Conservation (phyloP, 2,888 invertebrate species). For the Pelosia muscerda region DNA sequence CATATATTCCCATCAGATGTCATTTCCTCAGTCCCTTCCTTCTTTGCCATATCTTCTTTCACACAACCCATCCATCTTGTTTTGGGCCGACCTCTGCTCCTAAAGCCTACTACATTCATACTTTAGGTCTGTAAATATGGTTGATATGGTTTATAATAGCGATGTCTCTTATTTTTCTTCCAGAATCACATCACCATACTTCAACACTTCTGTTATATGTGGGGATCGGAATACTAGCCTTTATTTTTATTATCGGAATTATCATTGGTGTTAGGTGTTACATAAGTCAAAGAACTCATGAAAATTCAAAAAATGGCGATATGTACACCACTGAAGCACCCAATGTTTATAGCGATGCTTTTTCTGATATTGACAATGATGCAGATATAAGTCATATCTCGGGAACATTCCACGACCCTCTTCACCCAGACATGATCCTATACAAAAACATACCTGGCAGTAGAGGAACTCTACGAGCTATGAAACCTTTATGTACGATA, state of each 20-base stretch:
- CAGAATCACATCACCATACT: constrained; percentile 55
- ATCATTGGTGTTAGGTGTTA: constrained; percentile 67
- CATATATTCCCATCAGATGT: too few species aligned
- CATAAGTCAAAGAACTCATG: constrained; percentile 58
- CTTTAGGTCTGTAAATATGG: neutral
- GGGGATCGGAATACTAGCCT: constrained; percentile 59
- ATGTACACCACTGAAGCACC: constrained; percentile 82
- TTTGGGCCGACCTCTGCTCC: too few species aligned
- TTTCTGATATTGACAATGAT: constrained; percentile 81
- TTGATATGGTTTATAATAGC: neutral
- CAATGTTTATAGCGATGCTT: constrained; percentile 77
- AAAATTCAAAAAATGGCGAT: constrained; percentile 75
- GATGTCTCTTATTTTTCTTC: constrained; percentile 45
- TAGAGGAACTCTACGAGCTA: constrained; percentile 76
- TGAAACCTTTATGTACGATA: constrained; percentile 80
- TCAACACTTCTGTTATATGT: constrained; percentile 61
- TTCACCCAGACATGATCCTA: constrained; percentile 82
- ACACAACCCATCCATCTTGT: too few species aligned
- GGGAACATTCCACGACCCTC: constrained; percentile 80
- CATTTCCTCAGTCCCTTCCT: too few species aligned
- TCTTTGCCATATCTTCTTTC: too few species aligned
- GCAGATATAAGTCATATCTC: constrained; percentile 80
- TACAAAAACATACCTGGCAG: constrained; percentile 75
- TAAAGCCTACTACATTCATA: too few species aligned
- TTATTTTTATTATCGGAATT: constrained; percentile 58